These are phyloP conservation scores for Scopus umbretta DNA, from an alignment of 2,113 vertebrate species.

Conservation along the genomic window DNA sequence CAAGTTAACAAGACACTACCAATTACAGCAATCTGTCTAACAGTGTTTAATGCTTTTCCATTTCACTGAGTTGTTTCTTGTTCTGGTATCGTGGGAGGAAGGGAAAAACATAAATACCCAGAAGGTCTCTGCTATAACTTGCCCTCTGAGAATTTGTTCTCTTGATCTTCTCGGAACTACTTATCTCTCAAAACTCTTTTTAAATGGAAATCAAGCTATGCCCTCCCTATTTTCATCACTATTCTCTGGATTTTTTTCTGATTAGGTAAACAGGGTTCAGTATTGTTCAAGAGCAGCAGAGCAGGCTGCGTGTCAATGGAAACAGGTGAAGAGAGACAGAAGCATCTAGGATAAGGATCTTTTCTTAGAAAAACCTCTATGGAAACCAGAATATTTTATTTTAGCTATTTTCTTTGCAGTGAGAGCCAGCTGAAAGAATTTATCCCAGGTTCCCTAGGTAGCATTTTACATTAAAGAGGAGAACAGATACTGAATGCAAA, in stretches of 20 bases:
- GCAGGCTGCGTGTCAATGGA: neutral
- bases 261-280: neutral
- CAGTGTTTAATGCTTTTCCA: neutral
- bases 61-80: neutral
- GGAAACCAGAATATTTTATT: neutral
- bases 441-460: neutral
- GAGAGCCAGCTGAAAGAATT: neutral
- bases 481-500: neutral
- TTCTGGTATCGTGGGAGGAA: neutral
- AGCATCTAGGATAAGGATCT: neutral
- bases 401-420: neutral
- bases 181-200: neutral
- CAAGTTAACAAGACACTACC: conserved; percentile 38
- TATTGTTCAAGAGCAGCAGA: neutral
- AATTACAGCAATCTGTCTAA: conserved; percentile 33
- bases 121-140: neutral
- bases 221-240: neutral
- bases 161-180: conserved; percentile 14
- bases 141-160: conserved; percentile 26
- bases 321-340: neutral
- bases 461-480: neutral
- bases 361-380: neutral
- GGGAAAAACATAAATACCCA: conserved; percentile 7
- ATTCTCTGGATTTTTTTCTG: neutral
- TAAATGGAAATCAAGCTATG: neutral